phyloP scores from a whole-genome alignment of 2,113 vertebrate species.

The Scopus umbretta region DNA sequence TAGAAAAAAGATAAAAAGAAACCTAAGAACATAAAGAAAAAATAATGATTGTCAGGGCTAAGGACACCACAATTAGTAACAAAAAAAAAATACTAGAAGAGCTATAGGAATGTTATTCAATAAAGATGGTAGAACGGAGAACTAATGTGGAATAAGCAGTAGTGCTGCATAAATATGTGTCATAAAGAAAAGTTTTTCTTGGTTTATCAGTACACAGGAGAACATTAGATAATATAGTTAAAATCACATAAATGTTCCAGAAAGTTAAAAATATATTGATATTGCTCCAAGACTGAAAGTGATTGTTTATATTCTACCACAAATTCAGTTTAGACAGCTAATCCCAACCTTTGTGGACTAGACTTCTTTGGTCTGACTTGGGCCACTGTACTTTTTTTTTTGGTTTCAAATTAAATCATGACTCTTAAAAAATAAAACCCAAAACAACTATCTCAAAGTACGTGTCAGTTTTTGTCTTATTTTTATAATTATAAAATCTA shows the following conservation, averaged over 20 bases:
- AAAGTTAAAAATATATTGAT: not conserved
- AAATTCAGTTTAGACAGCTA: not conserved
- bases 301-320: not conserved
- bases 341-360: not conserved
- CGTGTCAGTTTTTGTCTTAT: not conserved
- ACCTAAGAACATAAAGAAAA: not conserved
- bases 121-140: not conserved
- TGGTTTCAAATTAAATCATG: not conserved
- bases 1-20: not conserved
- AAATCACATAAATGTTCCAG: not conserved
- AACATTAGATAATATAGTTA: not conserved
- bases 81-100: not conserved
- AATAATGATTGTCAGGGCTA: not conserved
- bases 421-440: not conserved
- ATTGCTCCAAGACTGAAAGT: not conserved
- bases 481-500: not conserved
- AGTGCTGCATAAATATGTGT: not conserved
- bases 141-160: not conserved
- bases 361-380: not conserved
- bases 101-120: not conserved
- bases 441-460: not conserved
- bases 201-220: not conserved
- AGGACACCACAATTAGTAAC: not conserved
- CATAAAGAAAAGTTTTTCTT: not conserved
- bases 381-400: not conserved